phyloP scores from a whole-genome alignment of 2,888 invertebrate species.

The Podotricha telesiphe region DNA sequence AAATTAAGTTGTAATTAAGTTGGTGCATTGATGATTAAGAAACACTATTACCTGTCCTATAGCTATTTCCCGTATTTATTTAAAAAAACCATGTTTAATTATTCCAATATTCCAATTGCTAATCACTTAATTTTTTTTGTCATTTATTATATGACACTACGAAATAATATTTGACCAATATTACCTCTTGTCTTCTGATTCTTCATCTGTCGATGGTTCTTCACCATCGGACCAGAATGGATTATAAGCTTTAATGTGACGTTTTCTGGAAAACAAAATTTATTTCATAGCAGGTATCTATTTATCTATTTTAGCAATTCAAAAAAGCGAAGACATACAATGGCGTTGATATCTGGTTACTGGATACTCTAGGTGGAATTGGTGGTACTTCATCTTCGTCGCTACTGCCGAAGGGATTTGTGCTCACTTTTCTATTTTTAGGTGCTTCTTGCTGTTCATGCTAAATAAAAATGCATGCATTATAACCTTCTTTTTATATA shows the following conservation, averaged over 20 bases:
- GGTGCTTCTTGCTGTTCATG: slow-evolving; percentile 50
- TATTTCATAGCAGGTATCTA: not conserved
- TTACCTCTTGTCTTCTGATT: slow-evolving; percentile 64
- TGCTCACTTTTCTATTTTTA: slow-evolving; percentile 70
- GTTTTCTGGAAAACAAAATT: slow-evolving; percentile 60
- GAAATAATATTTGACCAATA: no score
- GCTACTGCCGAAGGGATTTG: slow-evolving; percentile 88
- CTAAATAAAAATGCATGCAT: slow-evolving; percentile 44
- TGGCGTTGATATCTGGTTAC: slow-evolving; percentile 56
- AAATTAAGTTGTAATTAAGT: no score
- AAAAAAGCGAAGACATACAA: slow-evolving; percentile 55
- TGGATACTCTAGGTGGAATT: slow-evolving; percentile 58
- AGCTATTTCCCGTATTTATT: no score
- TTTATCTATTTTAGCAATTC: not conserved
- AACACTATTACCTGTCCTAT: no score
- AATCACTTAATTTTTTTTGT: no score
- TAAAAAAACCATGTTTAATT: no score
- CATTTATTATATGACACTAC: no score
- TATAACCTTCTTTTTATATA: slow-evolving; percentile 27
- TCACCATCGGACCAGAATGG: slow-evolving; percentile 90
- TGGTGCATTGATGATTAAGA: not conserved
- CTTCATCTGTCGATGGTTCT: slow-evolving; percentile 84
- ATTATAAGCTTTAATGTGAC: slow-evolving; percentile 85
- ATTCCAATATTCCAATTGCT: no score
- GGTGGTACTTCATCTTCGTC: slow-evolving; percentile 83